A percentile compares a stretch with the other conserved stretches of the same genome.
These are phyloP conservation scores for Isaurus tuberculatus DNA, from an alignment of 92 coral and sea anemone species.

Conservation along the genomic window DNA sequence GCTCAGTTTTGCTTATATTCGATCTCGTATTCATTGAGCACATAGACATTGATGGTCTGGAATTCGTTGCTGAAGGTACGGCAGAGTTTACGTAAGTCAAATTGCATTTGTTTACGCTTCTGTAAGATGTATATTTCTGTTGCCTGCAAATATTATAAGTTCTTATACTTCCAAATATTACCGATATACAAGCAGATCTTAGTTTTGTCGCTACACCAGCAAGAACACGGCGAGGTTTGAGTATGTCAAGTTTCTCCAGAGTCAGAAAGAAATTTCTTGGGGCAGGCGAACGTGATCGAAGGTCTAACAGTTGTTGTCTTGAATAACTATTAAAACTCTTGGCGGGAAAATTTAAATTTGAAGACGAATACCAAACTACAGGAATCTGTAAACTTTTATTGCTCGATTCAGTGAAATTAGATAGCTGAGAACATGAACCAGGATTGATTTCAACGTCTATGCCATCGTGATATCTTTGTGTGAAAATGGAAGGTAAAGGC, in stretches of 20 bases:
- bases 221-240: conserved; percentile 43
- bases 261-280: conserved; percentile 41
- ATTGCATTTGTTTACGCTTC: conserved; percentile 30
- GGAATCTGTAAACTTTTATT: conserved; percentile 37
- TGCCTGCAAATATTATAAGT: conserved; percentile 12
- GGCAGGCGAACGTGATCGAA: conserved; percentile 4
- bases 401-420: conserved; percentile 21
- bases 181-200: conserved; percentile 37
- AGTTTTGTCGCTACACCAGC: conserved; percentile 41
- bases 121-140: conserved; percentile 43
- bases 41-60: not conserved
- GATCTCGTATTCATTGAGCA: conserved; percentile 15
- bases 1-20: conserved; percentile 5
- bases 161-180: conserved; percentile 34
- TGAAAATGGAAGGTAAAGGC: conserved; percentile 42
- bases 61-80: not conserved
- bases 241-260: conserved; percentile 32
- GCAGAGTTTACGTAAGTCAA: conserved; percentile 4
- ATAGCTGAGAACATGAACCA: conserved; percentile 35
- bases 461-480: conserved; percentile 29
- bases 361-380: conserved; percentile 22
- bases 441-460: conserved; percentile 13
- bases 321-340: conserved; percentile 31
- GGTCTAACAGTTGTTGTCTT: conserved; percentile 17
- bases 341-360: conserved; percentile 32